A percentile compares a stretch with the other conserved stretches of the same genome.
phyloP scores from a whole-genome alignment of 2,113 vertebrate species.

The Todiramphus chloris region DNA sequence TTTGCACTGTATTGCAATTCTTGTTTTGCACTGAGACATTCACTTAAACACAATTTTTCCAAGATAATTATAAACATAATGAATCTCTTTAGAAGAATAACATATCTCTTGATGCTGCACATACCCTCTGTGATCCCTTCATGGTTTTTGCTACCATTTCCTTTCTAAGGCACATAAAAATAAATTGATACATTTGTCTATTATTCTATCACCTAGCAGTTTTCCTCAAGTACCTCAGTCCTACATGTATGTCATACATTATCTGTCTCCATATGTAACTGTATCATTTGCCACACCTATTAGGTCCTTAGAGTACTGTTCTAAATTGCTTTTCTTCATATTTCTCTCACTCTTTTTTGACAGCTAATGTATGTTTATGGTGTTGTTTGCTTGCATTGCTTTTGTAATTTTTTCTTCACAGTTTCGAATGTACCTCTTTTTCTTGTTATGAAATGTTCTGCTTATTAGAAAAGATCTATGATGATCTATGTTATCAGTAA shows the following conservation, averaged over 20 bases:
- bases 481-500: not conserved
- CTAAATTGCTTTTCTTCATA: not conserved
- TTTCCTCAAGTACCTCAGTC: not conserved
- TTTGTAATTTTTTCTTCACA: not conserved
- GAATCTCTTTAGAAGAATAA: not conserved
- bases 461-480: not conserved
- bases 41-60: not conserved
- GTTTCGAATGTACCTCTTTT: not conserved
- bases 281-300: not conserved
- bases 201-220: not conserved
- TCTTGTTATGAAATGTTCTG: not conserved
- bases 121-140: not conserved
- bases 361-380: not conserved
- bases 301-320: not conserved
- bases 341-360: not conserved
- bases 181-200: not conserved
- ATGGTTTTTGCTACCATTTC: not conserved
- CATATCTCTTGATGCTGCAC: not conserved
- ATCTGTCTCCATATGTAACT: not conserved
- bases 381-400: not conserved
- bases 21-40: not conserved
- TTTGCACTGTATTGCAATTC: not conserved
- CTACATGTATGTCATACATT: not conserved
- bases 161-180: not conserved
- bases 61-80: not conserved